Evolutionary conservation across 1,140 invertebrate species (phyloP).

Genomic region (Phortica variegata): DNA sequence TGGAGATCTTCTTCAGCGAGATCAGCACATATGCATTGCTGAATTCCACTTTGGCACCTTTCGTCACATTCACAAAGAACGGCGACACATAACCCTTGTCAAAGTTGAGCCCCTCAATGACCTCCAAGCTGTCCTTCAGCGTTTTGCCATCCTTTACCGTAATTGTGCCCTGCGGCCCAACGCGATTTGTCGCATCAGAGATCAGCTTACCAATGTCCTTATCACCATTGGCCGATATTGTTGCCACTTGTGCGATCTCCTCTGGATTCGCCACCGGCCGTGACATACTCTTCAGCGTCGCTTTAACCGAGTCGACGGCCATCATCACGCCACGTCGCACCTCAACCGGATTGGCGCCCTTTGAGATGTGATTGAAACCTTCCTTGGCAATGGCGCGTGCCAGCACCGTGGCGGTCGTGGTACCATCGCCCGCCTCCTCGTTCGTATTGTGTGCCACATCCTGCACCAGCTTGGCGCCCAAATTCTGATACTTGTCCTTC

Average conservation of each 20-base stretch:
- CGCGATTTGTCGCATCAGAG: slow-evolving; percentile 95
- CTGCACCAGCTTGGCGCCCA: slow-evolving; percentile 97
- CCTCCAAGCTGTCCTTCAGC: slow-evolving; percentile 89
- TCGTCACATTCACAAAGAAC: slow-evolving; percentile 97
- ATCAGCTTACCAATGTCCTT: slow-evolving; percentile 87
- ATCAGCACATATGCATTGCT: slow-evolving; percentile 92
- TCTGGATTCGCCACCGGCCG: slow-evolving; percentile 93
- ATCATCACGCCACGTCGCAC: slow-evolving; percentile 94
- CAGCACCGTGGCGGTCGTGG: slow-evolving; percentile 96
- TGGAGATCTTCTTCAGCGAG: slow-evolving; percentile 97
- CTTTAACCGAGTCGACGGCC: slow-evolving; percentile 89
- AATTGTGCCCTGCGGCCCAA: slow-evolving; percentile 95
- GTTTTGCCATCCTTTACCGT: slow-evolving; percentile 99
- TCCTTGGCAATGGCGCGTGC: slow-evolving; percentile 96
- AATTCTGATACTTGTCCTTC: slow-evolving; percentile 98
- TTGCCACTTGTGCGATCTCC: slow-evolving; percentile 98
- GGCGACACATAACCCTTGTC: slow-evolving; percentile 99
- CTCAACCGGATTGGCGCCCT: slow-evolving; percentile 97
- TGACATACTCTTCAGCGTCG: slow-evolving; percentile 84
- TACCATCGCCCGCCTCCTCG: slow-evolving; percentile 98
- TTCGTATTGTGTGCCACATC: slow-evolving; percentile 99
- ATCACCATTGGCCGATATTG: slow-evolving; percentile 99
- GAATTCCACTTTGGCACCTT: slow-evolving; percentile 97
- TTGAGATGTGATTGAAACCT: slow-evolving; percentile 96
- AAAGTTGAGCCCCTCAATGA: slow-evolving; percentile 99